Base-by-base conservation (phyloP, 2,113 vertebrate genomes). In the Pitta sordida region DNA sequence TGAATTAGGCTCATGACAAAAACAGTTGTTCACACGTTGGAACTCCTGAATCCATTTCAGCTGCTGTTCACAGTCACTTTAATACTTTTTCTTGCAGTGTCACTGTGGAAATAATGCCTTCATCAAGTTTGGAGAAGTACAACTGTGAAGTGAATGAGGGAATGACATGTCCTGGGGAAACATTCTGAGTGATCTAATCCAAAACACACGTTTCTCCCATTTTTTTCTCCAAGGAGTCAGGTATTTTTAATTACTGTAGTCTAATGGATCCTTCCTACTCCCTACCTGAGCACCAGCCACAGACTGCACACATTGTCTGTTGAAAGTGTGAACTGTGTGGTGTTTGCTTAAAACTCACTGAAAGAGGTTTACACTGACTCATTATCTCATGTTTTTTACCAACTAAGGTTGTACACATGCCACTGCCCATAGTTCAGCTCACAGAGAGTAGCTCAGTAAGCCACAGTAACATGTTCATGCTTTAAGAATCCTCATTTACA, bases 371-470 rank as follows among this genome's bases (percentile, higher is more conserved):
- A 10, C 29, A 30, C 46, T 73, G 75, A 76, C 44, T 86, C 60
- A 49, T 11, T 34, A 1, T 41, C 43, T 52, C 11, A 2, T 53
- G 32, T 37, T 41, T 85, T 44, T 64, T 39, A 68, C 32, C 55
- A 32, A 41, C 67, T 86, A 30, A 55, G 71, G 51, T 26, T 46
- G 39, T 15, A 9, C 68, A 55, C 29, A 39, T 34, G 55, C 43
- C 85, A 22, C 41, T 52, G 91, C 53, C 81, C 78, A 69, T 62
- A 90, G 79, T 63, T 91, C 74, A 83, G 65, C 58, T 79, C 81
- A 52, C 49, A 37, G 6, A 10, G 58, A 64, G 49, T 48, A 68
- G 75, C 43, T 88, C 75, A 80, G 77, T 83, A 88, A 74, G 44
- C 55, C 43, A 46, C 71, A 70, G 37, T 39, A 88, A 86, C 46